These are phyloP conservation scores for Sinosuthora webbiana DNA, from an alignment of 2,113 vertebrate genomes.

Conservation along the genomic window DNA sequence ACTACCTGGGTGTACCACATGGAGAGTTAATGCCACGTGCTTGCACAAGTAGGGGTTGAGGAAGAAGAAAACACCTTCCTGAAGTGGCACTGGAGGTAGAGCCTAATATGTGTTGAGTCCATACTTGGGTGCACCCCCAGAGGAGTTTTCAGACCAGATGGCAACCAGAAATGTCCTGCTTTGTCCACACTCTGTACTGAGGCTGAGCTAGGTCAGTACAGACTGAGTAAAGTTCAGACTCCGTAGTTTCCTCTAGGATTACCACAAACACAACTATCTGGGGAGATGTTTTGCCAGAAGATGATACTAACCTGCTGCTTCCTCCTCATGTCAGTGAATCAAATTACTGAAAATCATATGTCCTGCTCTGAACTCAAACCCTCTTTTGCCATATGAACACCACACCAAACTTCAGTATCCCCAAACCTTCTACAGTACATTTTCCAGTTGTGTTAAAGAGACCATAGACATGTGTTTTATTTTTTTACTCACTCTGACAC, in stretches of 20 bases:
- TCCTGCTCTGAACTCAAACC: neutral
- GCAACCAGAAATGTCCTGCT: neutral
- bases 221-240: neutral
- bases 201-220: neutral
- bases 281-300: neutral
- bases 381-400: neutral
- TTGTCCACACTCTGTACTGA: neutral
- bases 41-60: accelerated
- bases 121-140: accelerated
- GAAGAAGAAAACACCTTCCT: neutral
- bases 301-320: neutral
- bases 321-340: neutral
- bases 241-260: neutral
- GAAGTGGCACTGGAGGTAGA: accelerated
- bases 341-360: neutral
- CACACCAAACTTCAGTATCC: neutral
- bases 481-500: neutral
- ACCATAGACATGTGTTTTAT: conserved; percentile 25
- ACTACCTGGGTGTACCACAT: neutral
- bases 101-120: accelerated
- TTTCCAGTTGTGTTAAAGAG: conserved; percentile 24
- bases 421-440: neutral
- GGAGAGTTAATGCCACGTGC: accelerated
- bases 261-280: neutral
- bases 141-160: neutral